Evolutionary conservation across 2,888 invertebrate genomes (phyloP).

Genomic region (Lasioglossum vierecki): DNA sequence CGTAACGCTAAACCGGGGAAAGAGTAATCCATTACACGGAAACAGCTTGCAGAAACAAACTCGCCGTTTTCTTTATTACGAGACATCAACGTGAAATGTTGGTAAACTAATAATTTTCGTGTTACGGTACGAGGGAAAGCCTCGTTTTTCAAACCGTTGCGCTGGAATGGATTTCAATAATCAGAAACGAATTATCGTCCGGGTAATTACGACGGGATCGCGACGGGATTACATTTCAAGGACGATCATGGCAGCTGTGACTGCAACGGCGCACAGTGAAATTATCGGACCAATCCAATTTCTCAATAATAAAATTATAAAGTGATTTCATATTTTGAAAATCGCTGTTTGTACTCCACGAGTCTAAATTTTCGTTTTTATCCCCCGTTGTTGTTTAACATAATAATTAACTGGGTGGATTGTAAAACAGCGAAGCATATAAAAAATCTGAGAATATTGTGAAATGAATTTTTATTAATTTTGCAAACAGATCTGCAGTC

Average conservation of each 20-base stretch:
- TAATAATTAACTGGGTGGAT: too few relatives aligned
- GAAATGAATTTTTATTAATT: too few relatives aligned
- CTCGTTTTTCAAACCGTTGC: background rate
- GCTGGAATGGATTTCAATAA: slow-evolving; percentile 37
- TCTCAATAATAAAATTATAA: background rate
- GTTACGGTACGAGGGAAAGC: background rate
- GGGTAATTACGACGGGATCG: slow-evolving; percentile 24
- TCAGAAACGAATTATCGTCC: slow-evolving; percentile 33
- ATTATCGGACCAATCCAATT: background rate
- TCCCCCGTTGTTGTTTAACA: background rate
- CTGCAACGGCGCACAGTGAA: background rate
- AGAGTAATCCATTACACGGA: background rate
- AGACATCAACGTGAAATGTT: background rate
- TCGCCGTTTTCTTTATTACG: background rate
- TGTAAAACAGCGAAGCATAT: too few relatives aligned
- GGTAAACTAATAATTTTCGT: background rate
- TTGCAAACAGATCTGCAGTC: too few relatives aligned
- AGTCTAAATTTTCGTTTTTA: background rate
- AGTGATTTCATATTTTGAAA: background rate
- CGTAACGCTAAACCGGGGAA: background rate
- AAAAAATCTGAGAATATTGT: too few relatives aligned
- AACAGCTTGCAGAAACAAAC: background rate
- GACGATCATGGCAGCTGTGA: background rate
- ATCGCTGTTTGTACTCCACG: background rate
- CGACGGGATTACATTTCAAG: background rate